Evolutionary conservation across 2,797 vertebrate genomes (phyloP).

Genomic region (Rhinella marina): DNA sequence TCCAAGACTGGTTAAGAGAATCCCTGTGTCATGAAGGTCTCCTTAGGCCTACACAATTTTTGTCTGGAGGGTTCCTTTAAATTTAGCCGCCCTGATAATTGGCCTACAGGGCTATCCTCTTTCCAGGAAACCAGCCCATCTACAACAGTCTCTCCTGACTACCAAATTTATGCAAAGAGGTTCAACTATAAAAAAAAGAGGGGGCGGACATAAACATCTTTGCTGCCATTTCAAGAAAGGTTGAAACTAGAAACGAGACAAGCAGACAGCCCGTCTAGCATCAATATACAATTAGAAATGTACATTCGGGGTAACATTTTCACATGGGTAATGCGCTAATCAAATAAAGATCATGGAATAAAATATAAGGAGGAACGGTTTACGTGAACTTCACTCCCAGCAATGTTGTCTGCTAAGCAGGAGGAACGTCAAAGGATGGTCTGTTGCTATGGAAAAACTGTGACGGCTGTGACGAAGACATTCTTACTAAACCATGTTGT

Average conservation of each 20-base stretch:
- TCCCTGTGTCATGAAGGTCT: not conserved
- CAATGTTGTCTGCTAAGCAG: conserved; percentile 2
- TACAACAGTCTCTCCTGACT: not conserved
- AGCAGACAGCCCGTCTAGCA: too few relatives aligned
- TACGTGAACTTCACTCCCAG: not conserved
- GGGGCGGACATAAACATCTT: too few relatives aligned
- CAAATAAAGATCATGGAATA: not conserved
- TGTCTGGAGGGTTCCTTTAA: not conserved
- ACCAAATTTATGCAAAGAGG: not conserved
- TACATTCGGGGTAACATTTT: not conserved
- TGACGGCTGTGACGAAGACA: conserved; percentile 6
- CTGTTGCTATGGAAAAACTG: conserved; percentile 26
- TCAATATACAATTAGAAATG: not conserved
- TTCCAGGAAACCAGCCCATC: not conserved
- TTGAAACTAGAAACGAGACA: too few relatives aligned
- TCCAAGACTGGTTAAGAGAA: not conserved
- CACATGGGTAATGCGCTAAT: not conserved
- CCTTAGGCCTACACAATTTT: not conserved
- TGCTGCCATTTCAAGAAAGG: too few relatives aligned
- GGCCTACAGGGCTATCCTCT: too few relatives aligned
- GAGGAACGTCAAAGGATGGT: conserved; percentile 21
- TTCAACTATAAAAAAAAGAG: too few relatives aligned
- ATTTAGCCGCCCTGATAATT: not conserved
- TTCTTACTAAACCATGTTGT: conserved; percentile 24
- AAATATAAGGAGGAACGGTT: not conserved